Conservation (phyloP, 2,888 invertebrate species). For the Camptogramma bilineatum region DNA sequence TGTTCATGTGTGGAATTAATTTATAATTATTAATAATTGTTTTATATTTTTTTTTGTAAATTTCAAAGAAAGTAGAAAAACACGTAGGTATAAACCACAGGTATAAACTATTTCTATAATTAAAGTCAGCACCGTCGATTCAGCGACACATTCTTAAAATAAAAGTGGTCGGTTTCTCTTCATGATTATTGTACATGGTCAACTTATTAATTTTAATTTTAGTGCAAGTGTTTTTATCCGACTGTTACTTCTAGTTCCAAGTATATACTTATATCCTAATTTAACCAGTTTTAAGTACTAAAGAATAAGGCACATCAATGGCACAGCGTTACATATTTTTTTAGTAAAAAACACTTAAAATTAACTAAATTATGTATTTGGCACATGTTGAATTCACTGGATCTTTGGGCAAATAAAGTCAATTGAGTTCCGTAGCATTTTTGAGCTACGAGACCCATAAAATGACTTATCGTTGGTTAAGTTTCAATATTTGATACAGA, state of each 20-base stretch:
- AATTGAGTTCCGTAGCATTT: neutral
- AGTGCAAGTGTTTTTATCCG: no score
- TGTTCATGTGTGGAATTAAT: neutral
- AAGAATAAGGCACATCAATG: conserved; percentile 25
- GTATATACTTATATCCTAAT: neutral
- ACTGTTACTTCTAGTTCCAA: neutral
- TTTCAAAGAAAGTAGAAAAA: conserved; percentile 37
- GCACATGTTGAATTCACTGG: conserved; percentile 79
- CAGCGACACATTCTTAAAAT: conserved; percentile 58
- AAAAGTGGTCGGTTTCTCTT: neutral
- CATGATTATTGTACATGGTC: neutral
- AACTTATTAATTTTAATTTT: neutral
- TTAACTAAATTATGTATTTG: conserved; percentile 60
- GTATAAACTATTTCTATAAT: conserved; percentile 36
- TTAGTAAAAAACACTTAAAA: conserved; percentile 44
- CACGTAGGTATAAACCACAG: conserved; percentile 16
- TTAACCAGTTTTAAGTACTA: neutral
- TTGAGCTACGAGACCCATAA: no score
- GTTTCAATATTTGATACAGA: neutral
- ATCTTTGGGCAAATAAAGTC: conserved; percentile 59
- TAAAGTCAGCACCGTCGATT: conserved; percentile 74
- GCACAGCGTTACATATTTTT: conserved; percentile 23
- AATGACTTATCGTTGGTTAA: conserved; percentile 6
- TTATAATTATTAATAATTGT: neutral
- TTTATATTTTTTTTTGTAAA: no score